Base-by-base conservation (phyloP, 2,888 invertebrate species). In the Drosophila suboccidentalis region DNA sequence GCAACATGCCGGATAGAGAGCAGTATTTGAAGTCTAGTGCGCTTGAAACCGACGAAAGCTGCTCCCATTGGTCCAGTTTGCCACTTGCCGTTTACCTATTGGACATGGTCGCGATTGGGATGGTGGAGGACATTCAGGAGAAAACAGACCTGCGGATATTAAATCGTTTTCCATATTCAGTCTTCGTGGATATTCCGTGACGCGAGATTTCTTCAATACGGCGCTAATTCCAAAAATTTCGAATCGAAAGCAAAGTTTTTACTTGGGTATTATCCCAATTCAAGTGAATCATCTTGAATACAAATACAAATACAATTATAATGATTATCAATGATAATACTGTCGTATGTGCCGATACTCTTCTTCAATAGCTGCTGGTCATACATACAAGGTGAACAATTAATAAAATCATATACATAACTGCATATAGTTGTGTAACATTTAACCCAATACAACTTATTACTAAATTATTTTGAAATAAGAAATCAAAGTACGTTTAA, bases 181-280 rank as follows among this genome's bases (percentile, higher is more conserved):
- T 82, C 75, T 75, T 61, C 72, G 69, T 54, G 60, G 53, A 53
- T 71, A 69, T 68, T 71, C 65, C 78, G 78, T 59, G 75, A 36
- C 65, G 86, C 50, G 69, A 66, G 53, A 78, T 75, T 62, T 78
- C 58, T 15, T 17, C n/a, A 53, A 47, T 43, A 44, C 44, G 39
- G 51, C 69, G 75, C 55, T 59, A 53, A 51, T 41, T 44, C 34
- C 34, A 2, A 43, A 34, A 44, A 55, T 22, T 19, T 26, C n/a
- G 50, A 50, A 34, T n/a, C n/a, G n/a, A 41, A 50, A 19, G n/a
- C 9, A 19, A 13, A 9, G 19, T 34, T 29, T n/a, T 19, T 50
- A 19, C 19, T 50, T 36, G 36, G 36, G 17, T 36, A 19, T 36
- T n/a, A 50, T 50, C 50, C 50, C 36, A 50, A 46, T 38, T 32